These are phyloP conservation scores for Toxotes lorentzi DNA, from an alignment of 2,797 vertebrate genomes.

Conservation along the genomic window DNA sequence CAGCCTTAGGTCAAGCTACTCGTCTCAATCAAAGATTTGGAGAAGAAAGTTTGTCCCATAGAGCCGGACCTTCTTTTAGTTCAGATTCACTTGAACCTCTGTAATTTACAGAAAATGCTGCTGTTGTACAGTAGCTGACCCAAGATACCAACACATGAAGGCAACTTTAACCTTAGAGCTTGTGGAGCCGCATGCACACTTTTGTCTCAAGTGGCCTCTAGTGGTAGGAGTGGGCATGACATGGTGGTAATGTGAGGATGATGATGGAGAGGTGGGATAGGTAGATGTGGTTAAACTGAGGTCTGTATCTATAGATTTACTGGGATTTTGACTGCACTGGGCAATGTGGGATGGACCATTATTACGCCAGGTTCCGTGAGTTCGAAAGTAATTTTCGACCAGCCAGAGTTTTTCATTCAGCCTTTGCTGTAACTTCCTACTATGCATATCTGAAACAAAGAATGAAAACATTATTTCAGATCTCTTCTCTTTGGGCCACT, in stretches of 20 bases:
- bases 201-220: conserved; percentile 72
- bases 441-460: conserved; percentile 91
- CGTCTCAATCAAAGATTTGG: conserved; percentile 23
- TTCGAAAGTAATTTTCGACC: conserved; percentile 88
- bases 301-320: conserved; percentile 82
- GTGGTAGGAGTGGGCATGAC: conserved; percentile 78
- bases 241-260: conserved; percentile 80
- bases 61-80: neutral
- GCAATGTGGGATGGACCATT: conserved; percentile 84
- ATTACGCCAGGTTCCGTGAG: conserved; percentile 89
- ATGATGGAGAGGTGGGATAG: conserved; percentile 68
- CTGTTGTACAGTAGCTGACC: conserved; percentile 65
- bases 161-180: conserved; percentile 77
- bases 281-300: conserved; percentile 75
- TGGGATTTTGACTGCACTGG: conserved; percentile 84
- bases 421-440: conserved; percentile 90
- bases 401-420: conserved; percentile 90
- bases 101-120: conserved; percentile 13
- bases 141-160: conserved; percentile 63
- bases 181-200: conserved; percentile 78
- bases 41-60: neutral
- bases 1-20: conserved; percentile 66
- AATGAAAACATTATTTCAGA: conserved; percentile 92
- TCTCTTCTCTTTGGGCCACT: conserved; percentile 91
- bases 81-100: conserved; percentile 26